phyloP scores from a whole-genome alignment of 2,113 vertebrate species.

The Empidonax traillii region DNA sequence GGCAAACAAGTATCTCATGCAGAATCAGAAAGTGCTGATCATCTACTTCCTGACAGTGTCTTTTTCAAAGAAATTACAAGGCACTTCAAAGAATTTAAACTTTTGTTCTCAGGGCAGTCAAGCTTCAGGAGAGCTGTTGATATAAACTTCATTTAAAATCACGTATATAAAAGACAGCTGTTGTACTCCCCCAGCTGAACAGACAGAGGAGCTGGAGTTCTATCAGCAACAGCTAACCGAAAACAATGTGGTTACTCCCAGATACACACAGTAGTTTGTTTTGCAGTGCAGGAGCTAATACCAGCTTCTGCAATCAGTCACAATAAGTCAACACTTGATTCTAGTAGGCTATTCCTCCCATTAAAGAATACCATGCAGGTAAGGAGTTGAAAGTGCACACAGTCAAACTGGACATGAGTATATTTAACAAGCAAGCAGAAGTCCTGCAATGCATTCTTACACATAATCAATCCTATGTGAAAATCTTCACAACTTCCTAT shows the following conservation, averaged over 20 bases:
- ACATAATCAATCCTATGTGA: background rate
- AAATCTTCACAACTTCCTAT: background rate
- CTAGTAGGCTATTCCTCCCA: background rate
- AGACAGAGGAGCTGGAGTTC: background rate
- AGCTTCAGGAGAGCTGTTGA: background rate
- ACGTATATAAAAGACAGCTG: background rate
- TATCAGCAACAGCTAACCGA: background rate
- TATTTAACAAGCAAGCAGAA: background rate
- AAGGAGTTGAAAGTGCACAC: background rate
- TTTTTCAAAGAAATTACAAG: background rate
- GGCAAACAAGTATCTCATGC: background rate
- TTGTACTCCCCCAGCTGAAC: background rate
- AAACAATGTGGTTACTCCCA: background rate
- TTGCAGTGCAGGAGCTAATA: background rate
- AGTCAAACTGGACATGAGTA: fast-evolving
- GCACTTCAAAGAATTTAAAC: background rate
- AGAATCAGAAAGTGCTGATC: background rate
- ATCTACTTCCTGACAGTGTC: background rate
- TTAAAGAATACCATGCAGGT: background rate
- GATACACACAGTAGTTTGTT: background rate
- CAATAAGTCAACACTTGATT: fast-evolving
- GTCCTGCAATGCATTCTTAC: background rate
- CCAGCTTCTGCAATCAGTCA: background rate
- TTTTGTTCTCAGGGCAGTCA: background rate
- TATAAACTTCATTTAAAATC: background rate